Evolutionary conservation across 2,113 vertebrate genomes (phyloP), one percentile per base, ranked within the genome.

Genomic region (Chascanopsetta lugubris): DNA sequence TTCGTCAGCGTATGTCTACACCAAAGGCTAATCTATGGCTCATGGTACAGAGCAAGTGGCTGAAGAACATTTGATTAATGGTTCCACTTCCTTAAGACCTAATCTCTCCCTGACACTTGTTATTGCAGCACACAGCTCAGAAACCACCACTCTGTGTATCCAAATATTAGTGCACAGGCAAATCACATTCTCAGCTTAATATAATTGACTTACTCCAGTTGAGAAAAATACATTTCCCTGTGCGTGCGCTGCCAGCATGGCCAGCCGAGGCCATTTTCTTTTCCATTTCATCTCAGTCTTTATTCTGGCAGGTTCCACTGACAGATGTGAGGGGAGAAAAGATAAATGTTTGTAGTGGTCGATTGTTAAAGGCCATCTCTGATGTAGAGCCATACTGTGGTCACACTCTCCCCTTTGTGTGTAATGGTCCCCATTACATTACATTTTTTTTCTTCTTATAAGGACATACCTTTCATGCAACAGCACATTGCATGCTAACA

Each of bases 351-450:
- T 88, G 77, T 79, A 57, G 55, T 86, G 86, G 87, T 82, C 87
- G 87, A 90, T 92, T 93, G 87, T 87, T 93, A 86, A 94, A 93
- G 92, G 91, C 80, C 69, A 56, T 85, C 88, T 86, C 79, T 89
- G 91, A 92, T 93, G 91, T 90, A 80, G 85, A 90, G 89, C 89
- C 84, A 82, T 86, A 88, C 89, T 21, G 5, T 85, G 87, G 88
- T 89, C 83, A 45, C 85, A 45, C 49, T 83, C 81, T 89, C 87
- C 89, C 85, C 89, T 89, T 85, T 80, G 80, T 89, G 82, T 91
- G 87, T 92, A 91, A 94, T 91, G 92, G 90, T 89, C 76, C 92
- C 87, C 86, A 83, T 89, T 85, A 85, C 90, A 86, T 90, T 89
- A 88, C 90, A 86, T 91, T 92, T 90, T 82, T 85, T 90, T 83